Base-by-base conservation (phyloP, 2,113 vertebrate genomes). In the Garra rufa region DNA sequence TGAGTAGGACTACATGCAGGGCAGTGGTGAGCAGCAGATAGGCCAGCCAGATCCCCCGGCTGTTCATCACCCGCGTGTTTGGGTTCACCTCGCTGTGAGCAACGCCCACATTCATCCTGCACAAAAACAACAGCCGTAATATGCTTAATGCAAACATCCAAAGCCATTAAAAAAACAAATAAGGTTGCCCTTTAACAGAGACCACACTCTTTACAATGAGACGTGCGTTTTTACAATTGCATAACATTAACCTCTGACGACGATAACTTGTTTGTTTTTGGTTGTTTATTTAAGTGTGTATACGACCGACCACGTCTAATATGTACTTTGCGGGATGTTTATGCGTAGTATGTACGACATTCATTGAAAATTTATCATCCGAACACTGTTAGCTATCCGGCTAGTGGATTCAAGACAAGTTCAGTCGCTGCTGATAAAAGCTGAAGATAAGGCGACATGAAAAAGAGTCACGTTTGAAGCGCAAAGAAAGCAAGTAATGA, bases 41-140 rank as follows among this genome's bases (percentile, higher is more conserved):
- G 1, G 97, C 96, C 89, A 98, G 94, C 97, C 97, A 98, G 83
- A 97, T 96, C 30, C 97, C 97, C 38, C 96, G 94, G 90, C 97
- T 97, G 92, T 96, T 98, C 96, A 98, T 96, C 90, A 99, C 96
- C 92, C 96, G 91, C 0, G 97, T 98, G 95, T 99, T 99, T 91
- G 97, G 97, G 92, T 99, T 99, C 88, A 97, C 96, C 92, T 98
- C 97, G 43, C 97, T 97, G 95, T 98, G 97, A 82, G 97, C 97
- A 82, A 98, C 97, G 82, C 97, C 97, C 85, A 98, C 97, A 78
- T 98, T 98, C 97, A 99, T 99, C 93, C 93, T 92, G 87, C 13
- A 85, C 9, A 65, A 46, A 24, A 70, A 69, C 28, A 13, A 44
- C 30, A 76, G 13, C 9, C 15, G 17, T 15, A 19, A 63, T 14